A percentile compares a stretch with the other conserved stretches of the same genome.
Evolutionary conservation across 1,140 invertebrate species (phyloP).

Genomic region (Eueides isabella): DNA sequence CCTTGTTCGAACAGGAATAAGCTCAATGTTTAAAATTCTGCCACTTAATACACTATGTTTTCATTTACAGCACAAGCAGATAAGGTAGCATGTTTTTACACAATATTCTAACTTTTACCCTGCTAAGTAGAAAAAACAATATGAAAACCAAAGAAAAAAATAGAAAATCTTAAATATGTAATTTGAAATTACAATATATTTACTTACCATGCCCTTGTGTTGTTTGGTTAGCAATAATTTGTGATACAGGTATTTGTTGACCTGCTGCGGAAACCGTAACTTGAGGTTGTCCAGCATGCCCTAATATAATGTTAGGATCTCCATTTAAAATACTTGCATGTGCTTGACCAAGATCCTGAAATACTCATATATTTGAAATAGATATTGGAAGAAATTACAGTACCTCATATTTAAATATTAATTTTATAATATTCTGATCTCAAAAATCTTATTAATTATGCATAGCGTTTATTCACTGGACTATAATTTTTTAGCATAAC

Average conservation of each 20-base stretch:
- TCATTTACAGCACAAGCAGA: too few relatives aligned
- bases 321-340: conserved; percentile 76
- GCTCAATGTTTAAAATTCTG: too few relatives aligned
- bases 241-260: conserved; percentile 75
- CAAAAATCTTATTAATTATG: not conserved
- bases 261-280: conserved; percentile 67
- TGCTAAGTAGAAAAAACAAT: too few relatives aligned
- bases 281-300: conserved; percentile 65
- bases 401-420: too few relatives aligned
- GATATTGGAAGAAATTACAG: not conserved
- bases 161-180: conserved; percentile 17
- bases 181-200: not conserved
- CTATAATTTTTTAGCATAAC: not conserved
- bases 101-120: too few relatives aligned
- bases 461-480: not conserved
- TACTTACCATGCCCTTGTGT: conserved; percentile 73
- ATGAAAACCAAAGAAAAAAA: too few relatives aligned
- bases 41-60: too few relatives aligned
- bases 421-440: not conserved
- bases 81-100: too few relatives aligned
- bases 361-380: conserved; percentile 46
- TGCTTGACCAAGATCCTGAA: conserved; percentile 75
- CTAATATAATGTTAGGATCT: conserved; percentile 75
- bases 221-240: conserved; percentile 74
- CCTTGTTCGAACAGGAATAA: too few relatives aligned